phyloP scores from a whole-genome alignment of 2,113 vertebrate genomes.

The Marmota monax region DNA sequence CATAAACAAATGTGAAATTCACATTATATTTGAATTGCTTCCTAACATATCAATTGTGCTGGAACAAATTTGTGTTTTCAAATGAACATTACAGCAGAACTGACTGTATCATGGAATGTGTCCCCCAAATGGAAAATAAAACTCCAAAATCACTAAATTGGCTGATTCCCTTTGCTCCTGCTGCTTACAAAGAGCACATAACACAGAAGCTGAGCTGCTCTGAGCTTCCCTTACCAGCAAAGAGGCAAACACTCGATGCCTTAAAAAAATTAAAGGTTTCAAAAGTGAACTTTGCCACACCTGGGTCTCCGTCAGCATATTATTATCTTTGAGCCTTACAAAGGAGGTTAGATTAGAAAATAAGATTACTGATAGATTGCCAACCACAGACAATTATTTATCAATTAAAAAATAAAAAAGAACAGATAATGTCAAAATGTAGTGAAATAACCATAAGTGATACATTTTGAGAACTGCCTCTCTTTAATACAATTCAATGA shows the following conservation, averaged over 20 bases:
- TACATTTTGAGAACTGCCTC: not conserved
- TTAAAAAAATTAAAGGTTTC: not conserved
- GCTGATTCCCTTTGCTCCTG: not conserved
- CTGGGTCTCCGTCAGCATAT: not conserved
- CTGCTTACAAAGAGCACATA: not conserved
- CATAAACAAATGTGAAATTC: not conserved
- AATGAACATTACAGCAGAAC: not conserved
- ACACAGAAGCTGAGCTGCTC: not conserved
- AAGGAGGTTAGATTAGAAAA: not conserved
- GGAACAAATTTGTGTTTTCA: constrained; percentile 8
- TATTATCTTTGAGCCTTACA: constrained; percentile 19
- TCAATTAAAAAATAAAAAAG: not conserved
- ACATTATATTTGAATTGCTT: not conserved
- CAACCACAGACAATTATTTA: not conserved
- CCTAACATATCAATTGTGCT: not conserved
- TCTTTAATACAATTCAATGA: not conserved
- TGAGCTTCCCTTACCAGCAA: not conserved
- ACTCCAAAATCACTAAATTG: not conserved
- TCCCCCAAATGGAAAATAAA: not conserved
- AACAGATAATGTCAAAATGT: not conserved
- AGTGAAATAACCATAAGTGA: not conserved
- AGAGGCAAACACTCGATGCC: not conserved
- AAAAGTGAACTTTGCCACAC: not conserved
- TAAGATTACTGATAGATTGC: not conserved
- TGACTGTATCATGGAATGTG: not conserved